Evolutionary conservation across 1,140 invertebrate species (phyloP), one percentile per base, ranked within the genome.

Genomic region (Choristoneura fumiferana): DNA sequence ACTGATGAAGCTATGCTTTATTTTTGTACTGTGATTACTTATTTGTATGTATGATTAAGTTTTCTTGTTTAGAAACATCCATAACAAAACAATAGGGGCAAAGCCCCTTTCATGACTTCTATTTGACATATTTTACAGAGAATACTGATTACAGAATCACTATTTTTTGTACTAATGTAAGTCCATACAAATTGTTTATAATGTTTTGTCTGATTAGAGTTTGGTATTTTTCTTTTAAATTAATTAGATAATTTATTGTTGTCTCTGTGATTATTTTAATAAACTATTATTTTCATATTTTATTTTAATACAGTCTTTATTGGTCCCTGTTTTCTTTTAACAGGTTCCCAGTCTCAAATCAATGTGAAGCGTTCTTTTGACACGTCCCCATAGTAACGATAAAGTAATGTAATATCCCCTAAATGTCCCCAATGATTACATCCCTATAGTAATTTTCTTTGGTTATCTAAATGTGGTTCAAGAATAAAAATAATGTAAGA

Each of bases 11-110:
- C 75, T 71, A 84, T 87, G 84, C 84, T 87, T 87, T 87, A 86
- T 79, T 86, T 81, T 84, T 86, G 71, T 85, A 85, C 83, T 87
- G 83, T 86, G 83, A 86, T 87, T 81, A 81, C 70, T 60, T 81
- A 72, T 77, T 80, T 74, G 65, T 81, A 78, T 82, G 72, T 81
- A 77, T 78, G 74, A 66, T 68, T 82, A 79, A 77, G 70, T 76
- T 74, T 71, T 72, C 59, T 58, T 73, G 59, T 71, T 70, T 67
- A 59, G 58, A 65, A 43, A 60, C 39, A 60, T 59, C 57, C 54
- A 54, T 45, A 22, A 60, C 34, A 29, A 36, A 65, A 60, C n/a
- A n/a, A n/a, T 36, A 52, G 49, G 60, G 64, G 67, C 67, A 62
- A 57, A 65, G 61, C 70, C 69, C 67, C 65, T 65, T 56, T 58